Percentiles rank a stretch among this genome's conserved stretches.
Conservation (phyloP, 2,113 vertebrate genomes). For the Eptesicus fuscus region DNA sequence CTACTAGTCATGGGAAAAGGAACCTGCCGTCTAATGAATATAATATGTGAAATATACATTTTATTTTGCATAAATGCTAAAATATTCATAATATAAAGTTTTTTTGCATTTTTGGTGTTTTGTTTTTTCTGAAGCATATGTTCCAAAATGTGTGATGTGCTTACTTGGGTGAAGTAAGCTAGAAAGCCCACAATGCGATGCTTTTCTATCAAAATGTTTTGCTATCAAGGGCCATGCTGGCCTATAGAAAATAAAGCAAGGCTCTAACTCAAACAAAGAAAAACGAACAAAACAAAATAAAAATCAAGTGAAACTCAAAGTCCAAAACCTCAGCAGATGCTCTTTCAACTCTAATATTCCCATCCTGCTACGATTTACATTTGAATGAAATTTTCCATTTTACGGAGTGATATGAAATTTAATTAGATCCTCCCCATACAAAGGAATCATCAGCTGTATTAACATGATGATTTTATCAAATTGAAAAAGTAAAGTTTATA, state of each 20-base stretch:
- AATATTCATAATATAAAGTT: background rate
- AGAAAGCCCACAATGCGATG: slow-evolving; percentile 4
- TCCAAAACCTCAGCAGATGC: background rate
- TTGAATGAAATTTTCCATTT: slow-evolving; percentile 76
- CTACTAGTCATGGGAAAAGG: slow-evolving; percentile 60
- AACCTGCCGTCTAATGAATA: slow-evolving; percentile 33
- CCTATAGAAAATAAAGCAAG: background rate
- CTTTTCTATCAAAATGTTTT: slow-evolving; percentile 52
- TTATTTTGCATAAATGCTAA: slow-evolving; percentile 34
- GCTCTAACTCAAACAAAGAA: background rate
- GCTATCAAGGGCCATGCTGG: background rate
- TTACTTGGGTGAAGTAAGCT: slow-evolving; percentile 50
- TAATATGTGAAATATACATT: background rate
- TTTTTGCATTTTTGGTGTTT: background rate
- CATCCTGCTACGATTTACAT: slow-evolving; percentile 64
- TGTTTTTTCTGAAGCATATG: background rate
- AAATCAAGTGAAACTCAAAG: background rate
- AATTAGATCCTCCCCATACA: slow-evolving; percentile 66
- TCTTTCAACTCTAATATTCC: slow-evolving; percentile 55
- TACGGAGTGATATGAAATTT: slow-evolving; percentile 74
- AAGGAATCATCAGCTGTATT: slow-evolving; percentile 62
- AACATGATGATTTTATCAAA: slow-evolving; percentile 57
- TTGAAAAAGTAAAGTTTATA: slow-evolving; percentile 55
- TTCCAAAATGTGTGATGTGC: background rate
- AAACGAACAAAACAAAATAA: background rate